A percentile compares a stretch with the other conserved stretches of the same genome.
Evolutionary conservation across 2,888 invertebrate species (phyloP).

Genomic region (Cosmia pyralina): DNA sequence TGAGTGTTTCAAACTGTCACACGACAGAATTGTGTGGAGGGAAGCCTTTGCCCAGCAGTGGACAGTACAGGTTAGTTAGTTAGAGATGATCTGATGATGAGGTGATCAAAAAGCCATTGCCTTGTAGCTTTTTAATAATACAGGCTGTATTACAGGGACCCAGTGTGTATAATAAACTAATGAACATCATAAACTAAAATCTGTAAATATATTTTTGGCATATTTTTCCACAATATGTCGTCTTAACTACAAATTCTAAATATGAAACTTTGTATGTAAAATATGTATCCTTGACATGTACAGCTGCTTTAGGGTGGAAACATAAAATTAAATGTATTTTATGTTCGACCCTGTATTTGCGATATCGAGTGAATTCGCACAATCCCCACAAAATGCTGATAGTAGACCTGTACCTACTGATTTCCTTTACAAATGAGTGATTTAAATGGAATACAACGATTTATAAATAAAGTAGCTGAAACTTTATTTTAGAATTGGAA

Average conservation of each 20-base stretch:
- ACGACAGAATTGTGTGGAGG: too few species aligned
- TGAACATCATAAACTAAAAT: not conserved
- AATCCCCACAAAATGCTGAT: conserved; percentile 22
- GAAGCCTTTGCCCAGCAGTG: too few species aligned
- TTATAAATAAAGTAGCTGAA: not conserved
- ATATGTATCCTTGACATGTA: conserved; percentile 20
- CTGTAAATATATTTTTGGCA: conserved; percentile 7
- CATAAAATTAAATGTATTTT: conserved; percentile 4
- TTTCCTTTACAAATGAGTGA: conserved; percentile 8
- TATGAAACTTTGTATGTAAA: conserved; percentile 24
- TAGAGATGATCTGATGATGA: too few species aligned
- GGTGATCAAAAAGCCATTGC: too few species aligned
- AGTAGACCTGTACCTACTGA: not conserved
- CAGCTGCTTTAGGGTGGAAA: not conserved
- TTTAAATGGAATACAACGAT: not conserved
- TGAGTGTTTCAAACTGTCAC: too few species aligned
- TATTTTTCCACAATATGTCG: conserved; percentile 7
- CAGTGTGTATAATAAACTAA: too few species aligned
- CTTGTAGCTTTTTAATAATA: too few species aligned
- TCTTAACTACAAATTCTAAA: conserved; percentile 15
- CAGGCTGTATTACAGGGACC: too few species aligned
- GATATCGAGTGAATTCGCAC: not conserved
- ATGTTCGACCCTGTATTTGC: conserved; percentile 22
- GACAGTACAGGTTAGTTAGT: too few species aligned
- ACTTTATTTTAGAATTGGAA: not conserved